A percentile compares a stretch with the other conserved stretches of the same genome.
These are phyloP conservation scores for Melanocharis versteri DNA, from an alignment of 2,113 vertebrate genomes.

Conservation along the genomic window DNA sequence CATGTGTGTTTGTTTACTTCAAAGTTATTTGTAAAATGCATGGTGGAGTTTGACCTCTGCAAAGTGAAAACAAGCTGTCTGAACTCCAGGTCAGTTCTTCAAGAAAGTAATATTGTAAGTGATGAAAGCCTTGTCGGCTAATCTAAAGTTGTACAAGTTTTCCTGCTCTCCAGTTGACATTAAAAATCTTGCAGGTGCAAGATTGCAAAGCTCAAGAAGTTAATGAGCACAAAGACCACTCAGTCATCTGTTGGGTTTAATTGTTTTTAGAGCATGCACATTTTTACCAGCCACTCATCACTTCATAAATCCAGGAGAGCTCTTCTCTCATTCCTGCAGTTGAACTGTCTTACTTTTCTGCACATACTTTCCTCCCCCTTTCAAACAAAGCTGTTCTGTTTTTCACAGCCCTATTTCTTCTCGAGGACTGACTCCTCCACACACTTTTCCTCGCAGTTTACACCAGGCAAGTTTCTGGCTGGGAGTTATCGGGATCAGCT, in stretches of 20 bases:
- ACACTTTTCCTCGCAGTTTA: conserved; percentile 67
- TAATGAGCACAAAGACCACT: conserved; percentile 66
- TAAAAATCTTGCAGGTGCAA: conserved; percentile 68
- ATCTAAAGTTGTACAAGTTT: conserved; percentile 58
- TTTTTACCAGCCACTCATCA: conserved; percentile 58
- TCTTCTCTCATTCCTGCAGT: conserved; percentile 64
- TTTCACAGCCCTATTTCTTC: conserved; percentile 67
- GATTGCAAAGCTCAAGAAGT: conserved; percentile 63
- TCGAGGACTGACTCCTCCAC: conserved; percentile 74
- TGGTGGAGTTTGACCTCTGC: conserved; percentile 28
- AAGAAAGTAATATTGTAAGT: conserved; percentile 54
- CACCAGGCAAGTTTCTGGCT: conserved; percentile 69
- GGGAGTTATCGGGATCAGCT: conserved; percentile 69
- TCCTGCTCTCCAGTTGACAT: conserved; percentile 58
- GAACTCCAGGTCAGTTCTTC: conserved; percentile 26
- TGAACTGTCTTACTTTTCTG: conserved; percentile 65
- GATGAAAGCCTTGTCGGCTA: conserved; percentile 68
- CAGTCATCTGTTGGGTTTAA: conserved; percentile 53
- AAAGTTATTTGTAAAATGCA: conserved; percentile 68
- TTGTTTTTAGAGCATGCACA: conserved; percentile 65
- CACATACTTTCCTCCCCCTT: conserved; percentile 73
- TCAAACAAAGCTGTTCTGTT: conserved; percentile 77
- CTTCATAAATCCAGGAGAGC: conserved; percentile 68
- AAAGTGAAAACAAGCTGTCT: conserved; percentile 49
- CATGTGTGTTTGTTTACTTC: conserved; percentile 63